phyloP scores from a whole-genome alignment of 2,797 vertebrate species.

The Xyrichtys novacula region DNA sequence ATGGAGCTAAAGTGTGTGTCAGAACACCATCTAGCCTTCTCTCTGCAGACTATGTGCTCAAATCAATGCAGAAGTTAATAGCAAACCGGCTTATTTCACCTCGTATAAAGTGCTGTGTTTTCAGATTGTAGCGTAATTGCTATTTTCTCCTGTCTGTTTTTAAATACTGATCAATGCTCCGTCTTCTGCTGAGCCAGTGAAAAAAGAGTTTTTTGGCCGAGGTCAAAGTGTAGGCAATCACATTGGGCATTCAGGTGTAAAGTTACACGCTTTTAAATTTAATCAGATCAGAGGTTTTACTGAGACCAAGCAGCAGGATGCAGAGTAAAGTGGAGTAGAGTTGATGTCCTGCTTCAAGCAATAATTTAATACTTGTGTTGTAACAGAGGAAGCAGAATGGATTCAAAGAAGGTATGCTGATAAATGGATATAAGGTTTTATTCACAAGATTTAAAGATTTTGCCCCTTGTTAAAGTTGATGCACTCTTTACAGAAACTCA shows the following conservation, averaged over 20 bases:
- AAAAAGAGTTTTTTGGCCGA: conserved; percentile 72
- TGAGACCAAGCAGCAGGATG: conserved; percentile 1
- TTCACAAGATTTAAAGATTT: background rate
- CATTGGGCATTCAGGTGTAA: conserved; percentile 60
- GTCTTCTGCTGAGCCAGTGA: conserved; percentile 68
- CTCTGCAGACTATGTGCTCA: conserved; percentile 20
- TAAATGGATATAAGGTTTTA: background rate
- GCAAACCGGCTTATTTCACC: conserved; percentile 41
- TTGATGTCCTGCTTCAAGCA: background rate
- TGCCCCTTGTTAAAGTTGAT: too few relatives aligned
- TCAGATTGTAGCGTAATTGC: conserved; percentile 63
- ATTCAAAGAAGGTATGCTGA: background rate
- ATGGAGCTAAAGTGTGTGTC: conserved; percentile 15
- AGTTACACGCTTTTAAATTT: conserved; percentile 55
- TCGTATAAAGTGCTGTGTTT: conserved; percentile 56
- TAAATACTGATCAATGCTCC: conserved; percentile 64
- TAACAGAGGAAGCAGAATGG: background rate
- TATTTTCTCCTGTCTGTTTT: conserved; percentile 61
- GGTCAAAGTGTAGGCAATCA: conserved; percentile 65
- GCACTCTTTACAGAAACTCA: background rate
- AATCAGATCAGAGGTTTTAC: conserved; percentile 42
- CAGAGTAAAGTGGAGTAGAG: conserved; percentile 19
- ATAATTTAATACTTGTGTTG: conserved; percentile 9
- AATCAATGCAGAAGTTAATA: conserved; percentile 37
- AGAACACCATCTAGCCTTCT: conserved; percentile 3